Percentiles rank a stretch among this genome's conserved stretches.
Conservation (phyloP, 1,140 invertebrate genomes). For the Trichogramma pretiosum region DNA sequence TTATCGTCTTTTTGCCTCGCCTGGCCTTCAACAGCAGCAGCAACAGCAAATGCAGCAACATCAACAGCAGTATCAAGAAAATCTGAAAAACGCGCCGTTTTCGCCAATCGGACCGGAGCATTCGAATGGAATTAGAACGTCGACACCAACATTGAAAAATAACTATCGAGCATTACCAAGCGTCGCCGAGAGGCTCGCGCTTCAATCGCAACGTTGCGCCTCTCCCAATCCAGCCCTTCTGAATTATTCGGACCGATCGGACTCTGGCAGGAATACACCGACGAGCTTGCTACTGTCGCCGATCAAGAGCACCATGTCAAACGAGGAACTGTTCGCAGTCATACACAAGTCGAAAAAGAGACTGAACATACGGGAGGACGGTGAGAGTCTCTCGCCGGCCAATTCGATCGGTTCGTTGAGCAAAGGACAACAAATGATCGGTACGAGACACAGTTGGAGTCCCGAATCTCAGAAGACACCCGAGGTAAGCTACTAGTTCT, state of each 20-base stretch:
- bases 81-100: conserved; percentile 27
- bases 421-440: conserved; percentile 21
- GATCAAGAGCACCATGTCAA: conserved; percentile 63
- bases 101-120: conserved; percentile 34
- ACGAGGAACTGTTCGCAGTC: conserved; percentile 66
- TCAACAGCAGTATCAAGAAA: no score
- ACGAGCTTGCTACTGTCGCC: conserved; percentile 51
- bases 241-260: conserved; percentile 7
- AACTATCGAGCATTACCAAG: conserved; percentile 22
- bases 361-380: conserved; percentile 56
- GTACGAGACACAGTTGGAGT: conserved; percentile 41
- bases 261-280: conserved; percentile 28
- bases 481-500: conserved; percentile 23
- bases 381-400: conserved; percentile 48
- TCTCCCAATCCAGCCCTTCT: conserved; percentile 15
- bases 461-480: conserved; percentile 34
- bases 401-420: conserved; percentile 35
- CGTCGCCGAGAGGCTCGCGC: conserved; percentile 28
- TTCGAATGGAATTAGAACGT: conserved; percentile 30
- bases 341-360: conserved; percentile 71
- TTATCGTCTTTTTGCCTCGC: conserved; percentile 39
- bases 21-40: conserved; percentile 22
- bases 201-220: conserved; percentile 22
- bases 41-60: no score
- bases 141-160: conserved; percentile 28